Evolutionary conservation across 2,113 vertebrate species (phyloP).

Genomic region (Piprites chloris): DNA sequence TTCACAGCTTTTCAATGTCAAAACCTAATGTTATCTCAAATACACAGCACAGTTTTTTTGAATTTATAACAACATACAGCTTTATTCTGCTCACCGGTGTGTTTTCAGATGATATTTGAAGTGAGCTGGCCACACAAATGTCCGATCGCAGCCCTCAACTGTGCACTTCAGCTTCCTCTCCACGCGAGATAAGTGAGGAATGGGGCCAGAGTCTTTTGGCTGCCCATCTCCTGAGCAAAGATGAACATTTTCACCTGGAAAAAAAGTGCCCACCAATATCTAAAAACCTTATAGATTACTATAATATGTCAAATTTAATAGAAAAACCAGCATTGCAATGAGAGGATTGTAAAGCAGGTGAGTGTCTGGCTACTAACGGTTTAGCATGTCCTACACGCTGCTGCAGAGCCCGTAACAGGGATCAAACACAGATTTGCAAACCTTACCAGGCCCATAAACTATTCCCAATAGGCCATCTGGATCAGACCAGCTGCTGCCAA

Average conservation of each 20-base stretch:
- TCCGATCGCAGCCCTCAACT: conserved; percentile 91
- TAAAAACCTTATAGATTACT: background rate
- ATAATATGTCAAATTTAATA: background rate
- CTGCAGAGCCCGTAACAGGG: background rate
- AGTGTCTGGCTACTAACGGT: background rate
- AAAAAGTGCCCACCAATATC: background rate
- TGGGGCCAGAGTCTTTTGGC: conserved; percentile 76
- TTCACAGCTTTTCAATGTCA: background rate
- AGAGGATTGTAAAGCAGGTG: background rate
- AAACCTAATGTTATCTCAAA: background rate
- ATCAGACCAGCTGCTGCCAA: background rate
- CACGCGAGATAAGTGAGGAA: conserved; percentile 71
- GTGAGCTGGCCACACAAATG: conserved; percentile 94
- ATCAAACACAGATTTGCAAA: background rate
- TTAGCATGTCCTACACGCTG: background rate
- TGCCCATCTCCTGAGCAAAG: conserved; percentile 82
- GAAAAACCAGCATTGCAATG: background rate
- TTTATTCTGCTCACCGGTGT: conserved; percentile 80
- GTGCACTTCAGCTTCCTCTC: conserved; percentile 93
- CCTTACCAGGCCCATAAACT: background rate
- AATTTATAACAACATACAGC: background rate
- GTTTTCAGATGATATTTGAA: conserved; percentile 98
- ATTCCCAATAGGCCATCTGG: background rate
- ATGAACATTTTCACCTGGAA: conserved; percentile 87
- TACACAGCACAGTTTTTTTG: background rate